These are phyloP conservation scores for Thaleichthys pacificus DNA, from an alignment of 2,797 vertebrate genomes.

Conservation along the genomic window DNA sequence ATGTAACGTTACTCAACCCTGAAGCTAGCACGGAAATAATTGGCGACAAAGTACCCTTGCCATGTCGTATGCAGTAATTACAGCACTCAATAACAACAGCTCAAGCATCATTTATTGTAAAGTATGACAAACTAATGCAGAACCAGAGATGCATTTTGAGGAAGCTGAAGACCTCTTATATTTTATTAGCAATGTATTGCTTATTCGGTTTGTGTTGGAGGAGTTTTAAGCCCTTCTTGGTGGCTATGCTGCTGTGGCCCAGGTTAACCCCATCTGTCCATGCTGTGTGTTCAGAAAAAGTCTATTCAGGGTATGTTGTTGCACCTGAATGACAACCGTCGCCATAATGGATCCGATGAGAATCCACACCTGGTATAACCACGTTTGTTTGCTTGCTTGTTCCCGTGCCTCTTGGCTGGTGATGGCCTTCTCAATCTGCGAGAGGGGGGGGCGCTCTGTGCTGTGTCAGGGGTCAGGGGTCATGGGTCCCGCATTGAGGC, in stretches of 20 bases:
- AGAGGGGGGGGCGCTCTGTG: conserved; percentile 55
- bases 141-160: too few relatives aligned
- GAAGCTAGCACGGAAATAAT: not conserved
- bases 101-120: too few relatives aligned
- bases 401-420: conserved; percentile 52
- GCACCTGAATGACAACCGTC: conserved; percentile 75
- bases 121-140: too few relatives aligned
- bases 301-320: conserved; percentile 77
- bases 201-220: not conserved
- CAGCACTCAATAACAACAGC: too few relatives aligned
- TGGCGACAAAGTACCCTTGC: not conserved
- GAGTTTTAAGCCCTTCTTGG: not conserved
- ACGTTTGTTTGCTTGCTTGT: conserved; percentile 14
- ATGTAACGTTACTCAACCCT: not conserved
- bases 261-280: conserved; percentile 58
- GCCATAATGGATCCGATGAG: conserved; percentile 65
- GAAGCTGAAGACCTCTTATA: too few relatives aligned
- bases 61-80: not conserved
- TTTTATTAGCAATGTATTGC: too few relatives aligned
- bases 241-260: not conserved
- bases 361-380: conserved; percentile 74
- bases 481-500: not conserved
- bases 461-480: conserved; percentile 53
- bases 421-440: conserved; percentile 55
- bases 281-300: conserved; percentile 77